Evolutionary conservation across 2,797 vertebrate genomes (phyloP), one percentile per base, ranked within the genome.

Genomic region (Chloroceryle amazona): DNA sequence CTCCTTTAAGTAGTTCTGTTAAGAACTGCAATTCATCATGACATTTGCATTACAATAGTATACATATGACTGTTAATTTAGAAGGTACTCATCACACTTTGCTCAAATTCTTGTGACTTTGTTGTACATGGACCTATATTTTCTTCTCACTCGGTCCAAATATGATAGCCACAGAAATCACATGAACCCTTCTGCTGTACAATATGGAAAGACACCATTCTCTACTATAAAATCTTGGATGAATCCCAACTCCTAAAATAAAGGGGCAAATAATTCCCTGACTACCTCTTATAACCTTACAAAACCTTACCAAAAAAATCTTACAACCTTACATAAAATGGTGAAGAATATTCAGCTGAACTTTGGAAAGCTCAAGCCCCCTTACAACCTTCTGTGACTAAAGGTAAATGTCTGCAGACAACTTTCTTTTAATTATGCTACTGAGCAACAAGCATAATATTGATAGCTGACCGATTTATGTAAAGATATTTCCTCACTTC

Each of bases 361-460:
- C 61, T 75, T 73, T 29, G 31, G 81, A 93, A 79, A 75, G 10
- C 42, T 86, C 21, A 54, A 82, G 15, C 12, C 4, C 4, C 73
- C 31, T 62, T 54, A 46, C 13, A 78, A 11, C 23, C 25, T 67
- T 84, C n/a, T 84, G 13, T 81, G 88, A 47, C 9, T 70, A 51
- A 35, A 81, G 39, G 35, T 41, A 91, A 87, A 83, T 13, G 9
- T 62, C 82, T 65, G n/a, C 58, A 94, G 75, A 79, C 13, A 86
- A 41, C n/a, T 90, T 94, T 52, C 39, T 85, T 92, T 81, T 72
- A 65, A 91, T 91, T 70, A 72, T 29, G 47, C 51, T 66, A 37
- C 83, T 90, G 86, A 91, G 70, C 75, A 81, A 68, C 68, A 90
- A 92, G 52, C 51, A 67, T 52, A 76, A 29, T 79, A 94, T 90